phyloP scores from a whole-genome alignment of 2,888 invertebrate species.

The Tenthredo mesomela region DNA sequence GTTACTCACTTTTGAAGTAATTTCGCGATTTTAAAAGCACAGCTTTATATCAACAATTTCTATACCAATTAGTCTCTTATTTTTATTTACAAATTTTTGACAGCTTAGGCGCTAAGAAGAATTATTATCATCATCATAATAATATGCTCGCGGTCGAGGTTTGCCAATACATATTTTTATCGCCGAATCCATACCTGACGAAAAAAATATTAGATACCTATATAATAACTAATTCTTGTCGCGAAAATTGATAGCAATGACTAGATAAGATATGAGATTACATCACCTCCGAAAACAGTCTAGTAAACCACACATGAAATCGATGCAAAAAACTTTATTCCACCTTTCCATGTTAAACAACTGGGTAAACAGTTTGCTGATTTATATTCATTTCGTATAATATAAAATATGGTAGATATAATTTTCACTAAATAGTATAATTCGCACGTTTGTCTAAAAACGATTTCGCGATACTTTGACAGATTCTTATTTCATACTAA shows the following conservation, averaged over 20 bases:
- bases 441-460: neutral
- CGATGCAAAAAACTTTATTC: neutral
- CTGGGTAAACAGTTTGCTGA: neutral
- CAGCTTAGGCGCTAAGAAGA: neutral
- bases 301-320: slow-evolving; percentile 13
- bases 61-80: neutral
- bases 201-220: neutral
- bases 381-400: neutral
- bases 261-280: slow-evolving; percentile 9
- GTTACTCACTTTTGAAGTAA: neutral
- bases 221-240: neutral
- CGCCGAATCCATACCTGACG: neutral
- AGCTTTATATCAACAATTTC: neutral
- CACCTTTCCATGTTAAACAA: neutral
- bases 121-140: neutral
- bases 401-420: neutral
- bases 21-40: neutral
- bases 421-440: neutral
- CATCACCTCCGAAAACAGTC: slow-evolving; percentile 22
- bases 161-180: neutral
- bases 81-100: neutral
- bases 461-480: neutral
- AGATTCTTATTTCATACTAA: slow-evolving; percentile 57
- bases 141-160: neutral
- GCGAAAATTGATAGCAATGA: neutral